Percentiles rank a stretch among this genome's conserved stretches.
Conservation (phyloP, 1,140 invertebrate genomes). For the Papilio aristodemus region DNA sequence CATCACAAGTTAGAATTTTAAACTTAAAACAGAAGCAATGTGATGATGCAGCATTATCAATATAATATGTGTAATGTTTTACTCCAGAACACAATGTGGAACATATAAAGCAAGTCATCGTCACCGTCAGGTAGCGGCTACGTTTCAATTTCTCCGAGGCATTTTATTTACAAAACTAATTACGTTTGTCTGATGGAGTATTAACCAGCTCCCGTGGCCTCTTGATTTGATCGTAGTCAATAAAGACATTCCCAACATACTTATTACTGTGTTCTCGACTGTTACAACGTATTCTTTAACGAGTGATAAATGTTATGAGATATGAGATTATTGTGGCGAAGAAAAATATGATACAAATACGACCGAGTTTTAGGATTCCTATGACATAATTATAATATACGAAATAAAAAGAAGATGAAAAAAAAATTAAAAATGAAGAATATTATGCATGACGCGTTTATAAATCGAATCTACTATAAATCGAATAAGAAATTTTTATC, state of each 20-base stretch:
- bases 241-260: conserved; percentile 77
- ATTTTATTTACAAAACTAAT: conserved; percentile 81
- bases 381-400: too few species aligned
- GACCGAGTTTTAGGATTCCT: too few species aligned
- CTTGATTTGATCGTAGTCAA: conserved; percentile 77
- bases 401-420: too few species aligned
- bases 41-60: conserved; percentile 12
- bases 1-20: background rate
- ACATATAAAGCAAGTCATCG: conserved; percentile 67
- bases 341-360: too few species aligned
- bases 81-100: conserved; percentile 13
- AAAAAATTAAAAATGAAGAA: too few species aligned
- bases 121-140: conserved; percentile 69
- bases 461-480: too few species aligned
- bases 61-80: conserved; percentile 1
- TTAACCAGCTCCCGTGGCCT: conserved; percentile 68
- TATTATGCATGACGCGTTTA: too few species aligned
- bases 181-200: conserved; percentile 77
- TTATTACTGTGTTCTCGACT: conserved; percentile 52
- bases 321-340: background rate
- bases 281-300: conserved; percentile 59
- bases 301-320: conserved; percentile 59
- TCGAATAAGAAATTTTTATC: too few species aligned
- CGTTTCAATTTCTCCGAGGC: conserved; percentile 77
- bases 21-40: background rate